phyloP scores from a whole-genome alignment of 2,113 vertebrate genomes.

The Heterotis niloticus region DNA sequence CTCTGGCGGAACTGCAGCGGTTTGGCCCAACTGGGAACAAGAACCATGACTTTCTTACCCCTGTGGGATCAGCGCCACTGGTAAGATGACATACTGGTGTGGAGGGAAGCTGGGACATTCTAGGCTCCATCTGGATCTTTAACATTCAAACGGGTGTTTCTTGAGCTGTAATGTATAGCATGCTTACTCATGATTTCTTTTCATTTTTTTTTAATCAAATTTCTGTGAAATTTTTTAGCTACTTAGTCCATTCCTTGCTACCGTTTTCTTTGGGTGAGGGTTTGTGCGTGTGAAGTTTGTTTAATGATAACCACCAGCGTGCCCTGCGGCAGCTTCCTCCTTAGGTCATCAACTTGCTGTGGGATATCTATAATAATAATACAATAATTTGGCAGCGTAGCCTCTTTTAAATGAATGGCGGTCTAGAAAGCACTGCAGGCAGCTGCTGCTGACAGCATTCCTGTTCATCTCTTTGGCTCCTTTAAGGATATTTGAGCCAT shows the following conservation, averaged over 20 bases:
- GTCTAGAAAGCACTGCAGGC: background rate
- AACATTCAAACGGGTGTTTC: background rate
- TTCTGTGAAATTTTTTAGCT: background rate
- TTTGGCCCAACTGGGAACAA: background rate
- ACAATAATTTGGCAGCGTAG: background rate
- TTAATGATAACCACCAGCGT: background rate
- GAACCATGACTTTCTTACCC: constrained; percentile 35
- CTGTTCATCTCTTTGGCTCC: background rate
- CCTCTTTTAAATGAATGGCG: background rate
- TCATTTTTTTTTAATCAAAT: background rate
- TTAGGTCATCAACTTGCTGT: constrained; percentile 12
- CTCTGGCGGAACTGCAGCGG: background rate
- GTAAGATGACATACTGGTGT: constrained; percentile 17
- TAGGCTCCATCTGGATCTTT: background rate
- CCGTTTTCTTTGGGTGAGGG: background rate
- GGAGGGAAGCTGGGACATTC: background rate
- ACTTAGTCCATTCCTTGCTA: background rate
- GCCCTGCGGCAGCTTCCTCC: background rate
- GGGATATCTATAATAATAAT: background rate
- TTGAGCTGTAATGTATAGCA: background rate
- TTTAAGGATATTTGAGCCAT: background rate
- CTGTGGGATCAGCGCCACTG: constrained; percentile 35
- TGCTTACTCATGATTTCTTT: background rate
- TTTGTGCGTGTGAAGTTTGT: background rate
- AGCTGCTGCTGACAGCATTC: background rate